Evolutionary conservation across 2,888 invertebrate genomes (phyloP), one percentile per base, ranked within the genome.

Genomic region (Psococerastis gibbosa): DNA sequence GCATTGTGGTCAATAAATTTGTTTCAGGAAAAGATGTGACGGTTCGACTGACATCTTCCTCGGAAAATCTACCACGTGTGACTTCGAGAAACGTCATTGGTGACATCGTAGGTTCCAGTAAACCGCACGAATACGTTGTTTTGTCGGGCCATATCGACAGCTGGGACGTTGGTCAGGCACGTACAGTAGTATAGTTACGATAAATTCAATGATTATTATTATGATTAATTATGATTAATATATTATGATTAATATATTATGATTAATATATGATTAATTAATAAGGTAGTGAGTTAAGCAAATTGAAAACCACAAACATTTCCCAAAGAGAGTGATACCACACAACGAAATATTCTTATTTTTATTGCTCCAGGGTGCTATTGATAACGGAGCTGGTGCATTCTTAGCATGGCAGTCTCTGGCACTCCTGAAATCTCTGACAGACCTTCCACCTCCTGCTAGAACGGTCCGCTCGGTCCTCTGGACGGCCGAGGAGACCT

Each of bases 321-420:
- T 9, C 11, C 27, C 11, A 27, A 9, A 6, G 6, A 9, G 11
- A 9, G 6, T 11, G 8, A 11, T 9, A 6, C 27, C 27, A 38
- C n/a, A n/a, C n/a, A n/a, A n/a, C n/a, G n/a, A n/a, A n/a, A n/a
- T n/a, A n/a, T n/a, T n/a, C n/a, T n/a, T n/a, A n/a, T n/a, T n/a
- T n/a, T n/a, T n/a, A n/a, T n/a, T n/a, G n/a, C 17, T 33, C 5
- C 33, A 38, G 38, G 87, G 85, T 15, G 84, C 84, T 4, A 82
- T 87, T 83, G 85, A 87, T 56, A 84, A 87, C 52, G 84, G 78
- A 18, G 81, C 79, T 45, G 85, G 85, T 41, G 69, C 78, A 17
- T 78, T 84, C 52, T 73, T 84, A 27, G 78, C 83, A 17, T 83
- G 79, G 78, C 73, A 74, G 49, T 74, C 78, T 9, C 63, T 82